Evolutionary conservation across 2,888 invertebrate genomes (phyloP), one percentile per base, ranked within the genome.

Genomic region (Diadegma fenestrale): DNA sequence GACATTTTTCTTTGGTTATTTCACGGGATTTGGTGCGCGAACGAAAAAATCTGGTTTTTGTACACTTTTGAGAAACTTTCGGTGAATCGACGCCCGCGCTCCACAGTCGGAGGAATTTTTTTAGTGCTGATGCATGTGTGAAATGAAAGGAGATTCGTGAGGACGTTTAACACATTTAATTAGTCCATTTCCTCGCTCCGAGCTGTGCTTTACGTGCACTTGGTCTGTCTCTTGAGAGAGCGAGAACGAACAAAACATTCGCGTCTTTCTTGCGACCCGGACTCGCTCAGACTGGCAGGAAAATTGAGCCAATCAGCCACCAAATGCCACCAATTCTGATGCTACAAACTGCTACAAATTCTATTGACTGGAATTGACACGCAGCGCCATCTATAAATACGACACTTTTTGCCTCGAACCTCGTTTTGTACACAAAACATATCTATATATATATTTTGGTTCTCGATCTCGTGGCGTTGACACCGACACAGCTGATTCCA

Each of bases 1-100:
- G 96, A 95, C 97, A 98, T 97, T 93, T 93, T 94, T 72, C 30
- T 22, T 17, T 19, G 7, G 30, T 69, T 45, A 69, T 54, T 30
- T 1, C 12, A 26, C 22, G 48, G 26, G 58, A 45, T 51, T 2
- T 54, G 14, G 26, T 58, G 10, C 37, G 19, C 69, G 71, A 45
- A 30, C 26, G 10, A 33, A 37, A 77, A n/a, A n/a, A n/a, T n/a
- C n/a, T n/a, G n/a, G 37, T 26, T 26, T 66, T 66, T 64, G 26
- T 33, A 45, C 71, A 26, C 48, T 51, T n/a, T n/a, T 17, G 12
- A 43, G 37, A 61, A 10, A 69, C 51, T 63, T n/a, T n/a, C n/a
- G n/a, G n/a, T 43, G 58, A 76, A 82, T 63, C 43, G 19, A 26
- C 30, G 30, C 54, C 22, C 58, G 41, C 8, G 41, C 48, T 54